Evolutionary conservation across 2,797 vertebrate species (phyloP).

Genomic region (Chelidonichthys spinosus): DNA sequence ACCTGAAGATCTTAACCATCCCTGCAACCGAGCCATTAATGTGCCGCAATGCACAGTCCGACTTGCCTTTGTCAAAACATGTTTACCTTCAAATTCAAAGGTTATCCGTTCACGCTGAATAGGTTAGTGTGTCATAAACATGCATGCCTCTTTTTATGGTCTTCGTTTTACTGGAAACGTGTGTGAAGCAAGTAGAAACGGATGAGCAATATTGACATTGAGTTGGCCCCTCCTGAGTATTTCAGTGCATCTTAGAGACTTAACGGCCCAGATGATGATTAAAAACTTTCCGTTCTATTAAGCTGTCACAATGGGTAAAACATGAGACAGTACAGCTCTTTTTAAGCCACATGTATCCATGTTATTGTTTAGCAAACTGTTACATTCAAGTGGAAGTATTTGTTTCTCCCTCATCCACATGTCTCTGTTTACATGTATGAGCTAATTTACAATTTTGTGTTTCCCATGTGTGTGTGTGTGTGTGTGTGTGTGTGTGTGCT

Average conservation of each 20-base stretch:
- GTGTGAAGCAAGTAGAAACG: constrained; percentile 14
- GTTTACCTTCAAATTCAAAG: constrained; percentile 38
- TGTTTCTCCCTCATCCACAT: constrained; percentile 13
- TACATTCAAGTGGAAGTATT: constrained; percentile 40
- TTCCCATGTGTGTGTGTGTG: constrained; percentile 1
- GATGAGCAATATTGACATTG: constrained; percentile 4
- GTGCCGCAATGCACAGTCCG: background rate
- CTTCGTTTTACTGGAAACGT: constrained; percentile 25
- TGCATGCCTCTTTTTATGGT: background rate
- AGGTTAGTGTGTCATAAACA: background rate
- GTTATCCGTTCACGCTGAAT: constrained; percentile 1
- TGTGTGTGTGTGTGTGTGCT: constrained; percentile 9
- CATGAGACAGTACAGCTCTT: background rate
- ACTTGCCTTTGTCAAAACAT: constrained; percentile 9
- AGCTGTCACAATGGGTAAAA: background rate
- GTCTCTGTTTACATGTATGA: constrained; percentile 59
- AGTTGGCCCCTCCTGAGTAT: background rate
- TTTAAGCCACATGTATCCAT: constrained; percentile 39
- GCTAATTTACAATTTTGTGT: constrained; percentile 49
- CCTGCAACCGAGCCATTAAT: background rate
- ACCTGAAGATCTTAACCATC: background rate
- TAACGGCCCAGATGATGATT: constrained; percentile 13
- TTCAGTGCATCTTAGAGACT: constrained; percentile 17
- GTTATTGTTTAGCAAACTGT: constrained; percentile 31
- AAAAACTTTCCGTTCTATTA: constrained; percentile 28